Conservation (phyloP, 2,113 vertebrate genomes). For the Nothobranchius kuhntae region DNA sequence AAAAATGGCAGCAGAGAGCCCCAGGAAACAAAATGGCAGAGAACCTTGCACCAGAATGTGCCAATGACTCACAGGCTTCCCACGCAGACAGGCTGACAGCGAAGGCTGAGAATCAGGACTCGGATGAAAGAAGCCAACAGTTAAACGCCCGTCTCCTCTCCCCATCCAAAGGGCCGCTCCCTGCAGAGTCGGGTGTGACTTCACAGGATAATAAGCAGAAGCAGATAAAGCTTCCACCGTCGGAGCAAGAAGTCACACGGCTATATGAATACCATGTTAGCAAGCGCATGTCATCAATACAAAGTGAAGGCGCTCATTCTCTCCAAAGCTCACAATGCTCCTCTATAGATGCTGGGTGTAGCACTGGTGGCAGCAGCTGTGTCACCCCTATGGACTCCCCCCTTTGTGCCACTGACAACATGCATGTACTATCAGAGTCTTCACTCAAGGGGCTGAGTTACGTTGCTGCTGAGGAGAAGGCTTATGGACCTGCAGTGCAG, state of each 20-base stretch:
- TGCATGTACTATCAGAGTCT: conserved; percentile 86
- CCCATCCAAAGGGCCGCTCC: conserved; percentile 83
- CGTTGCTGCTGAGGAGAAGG: conserved; percentile 84
- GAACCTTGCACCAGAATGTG: conserved; percentile 79
- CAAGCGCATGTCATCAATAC: conserved; percentile 94
- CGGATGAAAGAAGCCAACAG: conserved; percentile 73
- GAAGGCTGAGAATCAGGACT: conserved; percentile 80
- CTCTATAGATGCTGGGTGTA: conserved; percentile 93
- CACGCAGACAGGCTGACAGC: conserved; percentile 79
- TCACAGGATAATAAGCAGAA: conserved; percentile 79
- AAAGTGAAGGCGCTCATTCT: conserved; percentile 91
- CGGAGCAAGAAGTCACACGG: conserved; percentile 82
- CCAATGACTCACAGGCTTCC: conserved; percentile 80
- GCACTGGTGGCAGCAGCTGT: conserved; percentile 91
- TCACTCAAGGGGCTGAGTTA: conserved; percentile 84
- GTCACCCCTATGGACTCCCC: conserved; percentile 92
- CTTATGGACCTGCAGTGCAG: conserved; percentile 79
- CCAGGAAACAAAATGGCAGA: conserved; percentile 82
- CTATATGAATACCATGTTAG: conserved; percentile 91
- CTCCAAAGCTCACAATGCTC: conserved; percentile 96
- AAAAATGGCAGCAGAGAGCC: conserved; percentile 84
- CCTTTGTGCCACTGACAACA: conserved; percentile 85
- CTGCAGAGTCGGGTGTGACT: conserved; percentile 72
- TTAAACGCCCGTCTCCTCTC: conserved; percentile 76
- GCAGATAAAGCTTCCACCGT: conserved; percentile 77